These are phyloP conservation scores for Lasioglossum oenotherae DNA, from an alignment of 2,888 invertebrate species.

Conservation along the genomic window DNA sequence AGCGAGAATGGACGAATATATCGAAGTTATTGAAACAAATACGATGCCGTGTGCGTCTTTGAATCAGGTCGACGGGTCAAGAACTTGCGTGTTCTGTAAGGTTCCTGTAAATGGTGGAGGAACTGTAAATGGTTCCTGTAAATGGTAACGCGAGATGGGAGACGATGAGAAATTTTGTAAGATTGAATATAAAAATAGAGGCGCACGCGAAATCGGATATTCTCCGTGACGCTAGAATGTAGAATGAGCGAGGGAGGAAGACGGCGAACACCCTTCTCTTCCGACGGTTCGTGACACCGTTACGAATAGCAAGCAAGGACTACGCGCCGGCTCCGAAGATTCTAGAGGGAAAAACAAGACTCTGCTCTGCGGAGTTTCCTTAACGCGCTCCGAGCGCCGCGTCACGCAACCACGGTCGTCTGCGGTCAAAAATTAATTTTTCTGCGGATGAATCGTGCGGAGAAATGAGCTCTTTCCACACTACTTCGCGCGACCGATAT, in stretches of 20 bases:
- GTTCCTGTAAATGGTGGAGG: not conserved
- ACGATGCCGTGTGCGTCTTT: not conserved
- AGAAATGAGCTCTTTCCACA: not conserved
- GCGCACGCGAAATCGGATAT: constrained; percentile 21
- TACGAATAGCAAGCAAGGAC: constrained; percentile 36
- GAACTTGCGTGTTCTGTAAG: not conserved
- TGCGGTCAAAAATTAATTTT: constrained; percentile 2
- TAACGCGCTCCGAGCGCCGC: not conserved
- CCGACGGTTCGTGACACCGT: constrained; percentile 42
- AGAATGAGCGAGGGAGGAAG: constrained; percentile 13
- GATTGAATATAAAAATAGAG: constrained; percentile 11
- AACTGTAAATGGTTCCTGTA: not conserved
- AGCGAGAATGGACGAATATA: not conserved
- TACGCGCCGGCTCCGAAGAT: constrained; percentile 35
- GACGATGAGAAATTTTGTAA: not conserved
- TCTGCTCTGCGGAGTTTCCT: not conserved
- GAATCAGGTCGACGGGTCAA: not conserved
- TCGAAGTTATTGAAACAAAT: not conserved
- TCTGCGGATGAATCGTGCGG: not conserved
- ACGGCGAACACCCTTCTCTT: constrained; percentile 18
- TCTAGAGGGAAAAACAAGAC: constrained; percentile 24
- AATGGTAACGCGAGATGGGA: not conserved
- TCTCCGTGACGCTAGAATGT: constrained; percentile 20
- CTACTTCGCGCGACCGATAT: not conserved
- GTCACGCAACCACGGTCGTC: not conserved